These are phyloP conservation scores for Dysdera silvatica DNA, from an alignment of 1,140 invertebrate species.

Conservation along the genomic window DNA sequence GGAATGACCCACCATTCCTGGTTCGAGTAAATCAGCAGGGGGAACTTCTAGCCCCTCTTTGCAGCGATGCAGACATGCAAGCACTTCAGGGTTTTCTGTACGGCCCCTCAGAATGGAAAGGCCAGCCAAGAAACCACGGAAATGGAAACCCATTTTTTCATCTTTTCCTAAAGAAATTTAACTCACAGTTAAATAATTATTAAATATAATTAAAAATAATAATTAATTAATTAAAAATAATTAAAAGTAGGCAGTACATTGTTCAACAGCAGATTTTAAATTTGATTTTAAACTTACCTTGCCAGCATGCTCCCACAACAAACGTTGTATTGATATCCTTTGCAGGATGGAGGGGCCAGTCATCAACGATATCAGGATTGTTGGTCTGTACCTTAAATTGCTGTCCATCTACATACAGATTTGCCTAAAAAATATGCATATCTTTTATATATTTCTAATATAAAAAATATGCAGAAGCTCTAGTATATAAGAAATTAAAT, in stretches of 20 bases:
- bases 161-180: conserved; percentile 59
- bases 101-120: conserved; percentile 69
- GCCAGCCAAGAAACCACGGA: conserved; percentile 79
- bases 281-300: conserved; percentile 54
- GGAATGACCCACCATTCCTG: conserved; percentile 24
- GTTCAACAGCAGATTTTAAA: background rate
- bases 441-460: too few relatives aligned
- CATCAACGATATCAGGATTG: conserved; percentile 95
- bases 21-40: conserved; percentile 62
- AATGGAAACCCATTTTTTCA: conserved; percentile 75
- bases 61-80: conserved; percentile 75
- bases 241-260: background rate
- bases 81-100: conserved; percentile 68
- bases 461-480: too few relatives aligned
- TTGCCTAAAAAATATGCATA: conserved; percentile 51
- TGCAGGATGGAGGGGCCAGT: conserved; percentile 97
- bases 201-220: too few relatives aligned
- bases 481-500: background rate
- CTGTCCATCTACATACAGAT: conserved; percentile 82
- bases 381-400: conserved; percentile 67
- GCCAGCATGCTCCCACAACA: conserved; percentile 94
- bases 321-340: conserved; percentile 88
- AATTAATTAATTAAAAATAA: too few relatives aligned
- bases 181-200: background rate
- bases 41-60: conserved; percentile 74